Evolutionary conservation across 30 jellyfish, hydroid and myxozoan species (phyloP).

Genomic region (Mastigias papua): DNA sequence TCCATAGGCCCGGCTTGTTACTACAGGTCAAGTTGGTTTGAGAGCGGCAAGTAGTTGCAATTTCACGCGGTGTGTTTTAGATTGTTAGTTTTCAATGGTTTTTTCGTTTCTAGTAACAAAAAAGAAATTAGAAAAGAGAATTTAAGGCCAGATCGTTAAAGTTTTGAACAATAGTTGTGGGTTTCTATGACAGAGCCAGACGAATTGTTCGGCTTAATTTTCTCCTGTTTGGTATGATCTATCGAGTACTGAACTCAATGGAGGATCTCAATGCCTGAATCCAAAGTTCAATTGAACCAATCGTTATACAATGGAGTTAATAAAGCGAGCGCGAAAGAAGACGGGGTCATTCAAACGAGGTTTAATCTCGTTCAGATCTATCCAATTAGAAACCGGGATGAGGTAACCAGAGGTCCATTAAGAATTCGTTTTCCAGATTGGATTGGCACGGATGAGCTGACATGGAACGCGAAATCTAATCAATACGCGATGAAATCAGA

Average conservation of each 20-base stretch:
- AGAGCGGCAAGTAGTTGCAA: too few relatives aligned
- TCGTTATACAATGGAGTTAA: too few relatives aligned
- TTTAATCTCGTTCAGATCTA: not conserved
- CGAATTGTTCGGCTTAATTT: not conserved
- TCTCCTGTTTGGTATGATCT: not conserved
- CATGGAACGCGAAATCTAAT: not conserved
- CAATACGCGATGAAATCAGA: not conserved
- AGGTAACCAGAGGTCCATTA: not conserved
- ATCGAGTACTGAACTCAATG: not conserved
- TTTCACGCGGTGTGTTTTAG: not conserved
- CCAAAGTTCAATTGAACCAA: not conserved
- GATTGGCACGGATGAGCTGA: not conserved
- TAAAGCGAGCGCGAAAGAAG: not conserved
- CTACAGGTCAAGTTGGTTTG: too few relatives aligned
- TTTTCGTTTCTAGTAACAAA: not conserved
- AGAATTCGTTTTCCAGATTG: not conserved
- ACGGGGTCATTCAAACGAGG: not conserved
- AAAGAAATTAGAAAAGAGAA: not conserved
- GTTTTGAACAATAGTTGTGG: not conserved
- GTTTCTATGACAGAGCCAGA: slow-evolving; percentile 8
- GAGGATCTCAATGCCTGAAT: not conserved
- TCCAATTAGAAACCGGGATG: not conserved
- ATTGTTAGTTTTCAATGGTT: not conserved
- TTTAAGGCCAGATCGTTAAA: not conserved
- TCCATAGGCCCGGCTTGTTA: too few relatives aligned